phyloP scores from a whole-genome alignment of 1,140 invertebrate genomes.

The Pteromalus puparum region DNA sequence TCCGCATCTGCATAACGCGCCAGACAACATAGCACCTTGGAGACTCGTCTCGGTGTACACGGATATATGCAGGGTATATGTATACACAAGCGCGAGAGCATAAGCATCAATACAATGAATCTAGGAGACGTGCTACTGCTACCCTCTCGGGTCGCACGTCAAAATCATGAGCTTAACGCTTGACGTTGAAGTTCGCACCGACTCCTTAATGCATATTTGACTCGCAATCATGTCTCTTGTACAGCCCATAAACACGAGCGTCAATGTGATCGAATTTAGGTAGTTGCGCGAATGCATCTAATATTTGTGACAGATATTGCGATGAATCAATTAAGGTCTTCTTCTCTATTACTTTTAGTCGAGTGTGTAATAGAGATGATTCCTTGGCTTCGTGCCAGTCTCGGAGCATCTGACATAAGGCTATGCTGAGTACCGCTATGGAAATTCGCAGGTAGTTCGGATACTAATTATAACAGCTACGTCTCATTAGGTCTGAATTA shows the following conservation, averaged over 20 bases:
- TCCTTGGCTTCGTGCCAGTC: not conserved
- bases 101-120: no score
- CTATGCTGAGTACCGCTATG: not conserved
- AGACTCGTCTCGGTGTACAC: not conserved
- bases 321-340: not conserved
- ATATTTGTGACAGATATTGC: no score
- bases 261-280: no score
- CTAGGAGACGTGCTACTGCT: no score
- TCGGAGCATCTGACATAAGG: not conserved
- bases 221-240: no score
- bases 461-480: not conserved
- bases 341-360: not conserved
- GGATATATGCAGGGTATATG: not conserved
- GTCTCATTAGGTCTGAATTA: not conserved
- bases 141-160: no score
- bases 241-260: no score
- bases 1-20: slow-evolving; percentile 3
- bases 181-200: no score
- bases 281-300: no score
- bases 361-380: not conserved
- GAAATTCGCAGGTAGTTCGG: not conserved
- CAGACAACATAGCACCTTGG: not conserved
- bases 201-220: no score
- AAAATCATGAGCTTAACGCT: no score
- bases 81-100: not conserved